Base-by-base conservation (phyloP, 2,797 vertebrate genomes). In the Eurystomus glaucurus region DNA sequence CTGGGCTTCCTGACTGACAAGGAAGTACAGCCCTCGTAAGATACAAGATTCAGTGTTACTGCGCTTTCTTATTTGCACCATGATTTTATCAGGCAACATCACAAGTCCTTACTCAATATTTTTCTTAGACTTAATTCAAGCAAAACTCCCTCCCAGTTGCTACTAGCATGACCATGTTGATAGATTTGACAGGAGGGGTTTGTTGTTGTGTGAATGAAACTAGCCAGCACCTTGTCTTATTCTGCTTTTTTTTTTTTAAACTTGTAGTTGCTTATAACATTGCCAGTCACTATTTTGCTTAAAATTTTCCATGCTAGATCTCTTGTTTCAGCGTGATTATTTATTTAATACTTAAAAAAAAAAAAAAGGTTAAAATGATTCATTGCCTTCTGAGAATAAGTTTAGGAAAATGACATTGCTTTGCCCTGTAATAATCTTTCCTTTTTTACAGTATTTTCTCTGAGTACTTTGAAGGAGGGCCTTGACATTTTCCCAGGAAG, bases 1-100 rank as follows among this genome's bases (percentile, higher is more conserved):
- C 83, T 94, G 92, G 61, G 19, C 64, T 94, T 95, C 85, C 61
- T 70, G 51, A 71, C 64, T 26, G 61, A 86, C 81, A 55, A 93
- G 96, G 96, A 96, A 96, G 68, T 72, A 60, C 29, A 72, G 43
- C 18, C 18, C 58, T 80, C 1, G 2, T 31, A 68, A 81, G 62
- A 91, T 35, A 71, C 48, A 93, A n/a, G 10, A 4, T 26, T 28
- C 33, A 6, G 19, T 68, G 74, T 51, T 86, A 18, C 51, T 76
- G 41, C 62, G 35, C 48, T 88, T 88, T 95, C 55, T 87, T 79
- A 68, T 92, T 91, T 88, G 88, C 65, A 84, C 16, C 10, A 1
- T 50, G 23, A 61, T 62, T 93, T 78, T 80, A 60, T 74, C 60
- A 85, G 21, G 13, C 85, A 80, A 68, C 31, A 29, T 81, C 51